These are phyloP conservation scores for Cantharis nigra DNA, from an alignment of 2,888 invertebrate genomes.

Conservation along the genomic window DNA sequence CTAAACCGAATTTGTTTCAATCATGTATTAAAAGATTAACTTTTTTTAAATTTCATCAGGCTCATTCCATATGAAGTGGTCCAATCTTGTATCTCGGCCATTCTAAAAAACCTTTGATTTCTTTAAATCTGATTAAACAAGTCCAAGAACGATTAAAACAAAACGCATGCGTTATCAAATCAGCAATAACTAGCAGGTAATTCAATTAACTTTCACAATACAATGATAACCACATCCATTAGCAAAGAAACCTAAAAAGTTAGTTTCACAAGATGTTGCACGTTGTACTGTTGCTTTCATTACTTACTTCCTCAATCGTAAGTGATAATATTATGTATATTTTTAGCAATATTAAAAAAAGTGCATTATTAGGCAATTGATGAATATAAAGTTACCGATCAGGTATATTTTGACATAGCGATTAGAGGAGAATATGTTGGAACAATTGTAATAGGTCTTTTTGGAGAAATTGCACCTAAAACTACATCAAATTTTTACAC, in stretches of 20 bases:
- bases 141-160: background rate
- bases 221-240: background rate
- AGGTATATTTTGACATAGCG: conserved; percentile 81
- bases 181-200: background rate
- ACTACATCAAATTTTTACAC: conserved; percentile 85
- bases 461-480: conserved; percentile 84
- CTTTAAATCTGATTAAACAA: background rate
- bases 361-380: conserved; percentile 58
- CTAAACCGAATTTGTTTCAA: no score
- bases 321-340: background rate
- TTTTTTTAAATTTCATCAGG: no score
- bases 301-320: background rate
- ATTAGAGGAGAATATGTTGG: conserved; percentile 75
- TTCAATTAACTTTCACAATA: background rate
- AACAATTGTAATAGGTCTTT: conserved; percentile 83
- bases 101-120: no score
- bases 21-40: no score
- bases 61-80: no score
- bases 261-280: background rate
- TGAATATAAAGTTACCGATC: conserved; percentile 74
- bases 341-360: background rate
- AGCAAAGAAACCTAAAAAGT: background rate
- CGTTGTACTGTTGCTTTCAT: background rate
- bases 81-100: no score
- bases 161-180: background rate